Evolutionary conservation across 2,888 invertebrate genomes (phyloP), one percentile per base, ranked within the genome.

Genomic region (Phorcus lineatus): DNA sequence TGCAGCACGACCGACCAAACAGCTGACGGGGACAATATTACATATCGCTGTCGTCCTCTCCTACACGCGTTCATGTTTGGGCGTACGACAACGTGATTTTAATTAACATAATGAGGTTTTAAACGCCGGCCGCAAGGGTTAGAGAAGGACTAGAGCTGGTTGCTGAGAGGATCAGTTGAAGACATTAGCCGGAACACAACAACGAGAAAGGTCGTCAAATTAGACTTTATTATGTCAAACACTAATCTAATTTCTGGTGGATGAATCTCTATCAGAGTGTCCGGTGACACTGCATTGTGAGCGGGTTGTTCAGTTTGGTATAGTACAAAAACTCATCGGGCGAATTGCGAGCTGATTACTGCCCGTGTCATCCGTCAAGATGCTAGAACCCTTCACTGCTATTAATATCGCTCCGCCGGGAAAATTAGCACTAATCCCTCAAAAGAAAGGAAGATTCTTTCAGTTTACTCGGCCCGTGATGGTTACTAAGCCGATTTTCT

Each of bases 341-440:
- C 74, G 74, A 52, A 53, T 52, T 53, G 40, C 24, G 52, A 52
- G 24, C 47, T 47, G 24, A 74, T 74, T 24, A 52, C 74, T 47
- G 24, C 24, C 24, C 52, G 47, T 52, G 74, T 53, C 74, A 74
- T 52, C 52, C 74, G 74, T 74, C 74, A 74, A 24, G 22, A 16
- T 16, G 19, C 52, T 24, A 74, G 74, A 40, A 19, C 52, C 24
- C 74, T 74, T 52, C 74, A 52, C 52, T 74, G 47, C 74, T 74
- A 74, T 74, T 74, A 74, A 74, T 74, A 74, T 47, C 74, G 52
- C 53, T 74, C 74, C 74, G 47, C 52, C 22, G 24, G 74, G 74
- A 74, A 74, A 74, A 74, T 74, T 74, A 74, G 74, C 74, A 52
- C 74, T 74, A 74, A 74, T 74, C 74, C 74, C 24, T 74, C 74